Base-by-base conservation (phyloP, 92 coral and sea anemone species). In the Parazoanthus darwini region DNA sequence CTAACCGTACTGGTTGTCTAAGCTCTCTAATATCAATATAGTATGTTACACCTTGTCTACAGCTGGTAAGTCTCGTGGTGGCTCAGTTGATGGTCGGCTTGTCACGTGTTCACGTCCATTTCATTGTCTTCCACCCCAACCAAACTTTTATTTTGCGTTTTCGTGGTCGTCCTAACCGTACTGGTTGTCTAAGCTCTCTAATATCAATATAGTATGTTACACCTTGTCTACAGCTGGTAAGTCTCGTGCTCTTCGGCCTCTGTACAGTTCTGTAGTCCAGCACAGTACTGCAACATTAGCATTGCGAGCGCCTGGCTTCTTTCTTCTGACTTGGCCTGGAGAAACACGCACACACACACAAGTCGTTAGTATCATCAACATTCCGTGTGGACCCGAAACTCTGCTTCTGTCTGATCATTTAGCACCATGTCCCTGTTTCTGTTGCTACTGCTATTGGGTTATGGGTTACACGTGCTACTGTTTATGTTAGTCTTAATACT, bases 221-320 rank as follows among this genome's bases (percentile, higher is more conserved):
- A 65, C 29, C 63, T 44, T 26, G 20, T 9, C 83, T 88, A 95
- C 70, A 95, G 85, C 67, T 93, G 94, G 85, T 85, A 95, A 5
- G 91, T 81, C 44, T 90, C 96, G 18, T 76, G 88, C 38, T 95
- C 98, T 79, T 90, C 94, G 26, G 91, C 93, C 51, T 95, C 98
- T 0, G 93, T 96, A 87, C 99, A 97, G 93, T 91, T 93, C 82
- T 91, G 98, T 88, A 94, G 85, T 36, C 99, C 99, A 56, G 99
- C 94, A 71, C 98, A 97, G 90, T 92, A 97, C 92, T 97, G 98
- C 43, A 95, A 76, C 98, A 97, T 97, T 6, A 97, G 77, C 94
- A 94, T 92, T 51, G 98, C 98, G 6, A 97, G 80, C 22, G 99
- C 96, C 81, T 97, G 98, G 66, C 97, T 92, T 88, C 96, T 93